Conservation (phyloP, 2,113 vertebrate genomes). For the Saccopteryx leptura region DNA sequence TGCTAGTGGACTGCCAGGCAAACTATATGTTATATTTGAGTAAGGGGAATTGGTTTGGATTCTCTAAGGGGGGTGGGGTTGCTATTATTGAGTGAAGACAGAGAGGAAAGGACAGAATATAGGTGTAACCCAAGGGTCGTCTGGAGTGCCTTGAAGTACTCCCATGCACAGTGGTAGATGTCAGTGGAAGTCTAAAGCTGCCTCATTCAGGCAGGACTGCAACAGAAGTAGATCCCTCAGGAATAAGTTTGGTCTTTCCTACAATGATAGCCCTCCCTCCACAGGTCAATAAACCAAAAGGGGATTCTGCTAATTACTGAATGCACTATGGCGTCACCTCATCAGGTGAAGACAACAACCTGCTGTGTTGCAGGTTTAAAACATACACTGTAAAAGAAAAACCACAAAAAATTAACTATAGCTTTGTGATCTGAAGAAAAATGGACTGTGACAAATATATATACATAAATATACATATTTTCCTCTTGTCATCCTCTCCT, state of each 20-base stretch:
- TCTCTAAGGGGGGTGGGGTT: not conserved
- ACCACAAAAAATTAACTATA: not conserved
- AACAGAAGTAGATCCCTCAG: not conserved
- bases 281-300: not conserved
- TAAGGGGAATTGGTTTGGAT: not conserved
- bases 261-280: not conserved
- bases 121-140: not conserved
- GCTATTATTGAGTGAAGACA: not conserved
- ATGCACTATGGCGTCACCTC: not conserved
- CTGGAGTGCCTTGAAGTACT: not conserved
- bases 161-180: too few relatives aligned
- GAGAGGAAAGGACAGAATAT: not conserved
- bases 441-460: not conserved
- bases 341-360: not conserved
- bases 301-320: not conserved
- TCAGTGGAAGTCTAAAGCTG: not conserved
- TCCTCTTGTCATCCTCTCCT: not conserved
- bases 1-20: not conserved
- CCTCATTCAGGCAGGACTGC: not conserved
- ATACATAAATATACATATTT: not conserved
- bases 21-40: not conserved
- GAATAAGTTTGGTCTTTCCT: not conserved
- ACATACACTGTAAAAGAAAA: not conserved
- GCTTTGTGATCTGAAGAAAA: slow-evolving; percentile 14
- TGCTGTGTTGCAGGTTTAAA: not conserved